Base-by-base conservation (phyloP, 2,797 vertebrate species). In the Tragopan temminckii region DNA sequence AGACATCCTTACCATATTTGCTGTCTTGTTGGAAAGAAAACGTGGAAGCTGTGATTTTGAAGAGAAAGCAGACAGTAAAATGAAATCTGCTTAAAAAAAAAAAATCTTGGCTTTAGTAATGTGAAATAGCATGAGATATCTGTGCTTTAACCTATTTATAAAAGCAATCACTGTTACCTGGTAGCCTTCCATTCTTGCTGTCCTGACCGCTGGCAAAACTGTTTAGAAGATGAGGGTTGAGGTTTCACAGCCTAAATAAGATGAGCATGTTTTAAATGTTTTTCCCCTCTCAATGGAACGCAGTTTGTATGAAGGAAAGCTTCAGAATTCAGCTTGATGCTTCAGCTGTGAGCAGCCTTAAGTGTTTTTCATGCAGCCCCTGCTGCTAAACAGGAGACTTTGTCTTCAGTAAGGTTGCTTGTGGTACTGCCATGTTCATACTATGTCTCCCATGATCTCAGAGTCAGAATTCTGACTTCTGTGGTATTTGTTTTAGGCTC, bases 351-450 rank as follows among this genome's bases (percentile, higher is more conserved):
- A 15, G 19, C 29, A 17, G 20, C 42, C 70, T 80, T 53, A 43
- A 8, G 13, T 1, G 0, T 25, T 18, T 66, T 27, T 43, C 42
- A 43, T 33, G n/a, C 64, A 27, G 16, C 21, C 33, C 45, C 4
- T 72, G 45, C 14, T 58, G 38, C 27, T 1, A 0, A 50, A 10
- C 4, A 64, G 50, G n/a, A 42, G 15, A 15, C 8, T 40, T 23
- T 9, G 6, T 66, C 38, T 80, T 89, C 45, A 40, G 4, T 0
- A 1, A 27, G 25, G 11, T 71, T 48, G 21, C 31, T 74, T 6
- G 0, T 17, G 3, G 0, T 36, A 15, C 14, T 62, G 23, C 8
- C 36, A 0, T 3, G 0, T 46, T 3, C 23, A 2, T 48, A 48
- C 27, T 18, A 43, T 58, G 23, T 85, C 24, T 81, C 31, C 15